Percentiles rank a stretch among this genome's conserved stretches.
Evolutionary conservation across 2,113 vertebrate species (phyloP).

Genomic region (Turdus rufiventris): DNA sequence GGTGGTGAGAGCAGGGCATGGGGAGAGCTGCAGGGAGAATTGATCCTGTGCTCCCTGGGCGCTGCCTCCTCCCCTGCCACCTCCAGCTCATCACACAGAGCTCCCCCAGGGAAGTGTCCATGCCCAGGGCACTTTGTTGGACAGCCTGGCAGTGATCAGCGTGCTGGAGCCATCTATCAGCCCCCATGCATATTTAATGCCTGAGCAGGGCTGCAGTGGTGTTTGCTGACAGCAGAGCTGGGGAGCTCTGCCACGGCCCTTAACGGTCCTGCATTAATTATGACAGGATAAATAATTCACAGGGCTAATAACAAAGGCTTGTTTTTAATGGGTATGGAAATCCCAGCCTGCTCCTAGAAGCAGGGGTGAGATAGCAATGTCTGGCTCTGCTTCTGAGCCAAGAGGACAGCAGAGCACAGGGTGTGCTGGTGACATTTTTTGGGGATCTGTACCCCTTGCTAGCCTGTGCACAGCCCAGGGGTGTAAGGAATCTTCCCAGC

Average conservation of each 20-base stretch:
- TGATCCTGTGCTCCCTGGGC: neutral
- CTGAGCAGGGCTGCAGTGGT: neutral
- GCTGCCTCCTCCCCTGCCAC: neutral
- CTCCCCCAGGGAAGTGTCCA: neutral
- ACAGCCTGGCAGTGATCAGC: neutral
- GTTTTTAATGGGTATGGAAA: constrained; percentile 5
- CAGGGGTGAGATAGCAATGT: neutral
- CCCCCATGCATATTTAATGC: constrained; percentile 17
- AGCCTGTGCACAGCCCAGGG: neutral
- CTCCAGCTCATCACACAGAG: neutral
- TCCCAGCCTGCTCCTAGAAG: neutral
- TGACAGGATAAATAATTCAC: constrained; percentile 39
- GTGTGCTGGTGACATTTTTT: neutral
- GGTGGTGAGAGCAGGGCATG: fast-evolving
- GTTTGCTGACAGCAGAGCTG: neutral
- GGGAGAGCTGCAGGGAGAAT: neutral
- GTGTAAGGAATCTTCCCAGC: neutral
- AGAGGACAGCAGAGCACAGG: neutral
- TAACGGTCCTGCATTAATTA: neutral
- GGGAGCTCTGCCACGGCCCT: neutral
- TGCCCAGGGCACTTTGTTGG: neutral
- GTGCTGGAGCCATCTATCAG: neutral
- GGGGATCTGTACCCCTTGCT: neutral
- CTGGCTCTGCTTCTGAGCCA: neutral
- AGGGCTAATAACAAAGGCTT: constrained; percentile 9